Conservation (phyloP, 2,113 vertebrate species). For the Engraulis encrasicolus region DNA sequence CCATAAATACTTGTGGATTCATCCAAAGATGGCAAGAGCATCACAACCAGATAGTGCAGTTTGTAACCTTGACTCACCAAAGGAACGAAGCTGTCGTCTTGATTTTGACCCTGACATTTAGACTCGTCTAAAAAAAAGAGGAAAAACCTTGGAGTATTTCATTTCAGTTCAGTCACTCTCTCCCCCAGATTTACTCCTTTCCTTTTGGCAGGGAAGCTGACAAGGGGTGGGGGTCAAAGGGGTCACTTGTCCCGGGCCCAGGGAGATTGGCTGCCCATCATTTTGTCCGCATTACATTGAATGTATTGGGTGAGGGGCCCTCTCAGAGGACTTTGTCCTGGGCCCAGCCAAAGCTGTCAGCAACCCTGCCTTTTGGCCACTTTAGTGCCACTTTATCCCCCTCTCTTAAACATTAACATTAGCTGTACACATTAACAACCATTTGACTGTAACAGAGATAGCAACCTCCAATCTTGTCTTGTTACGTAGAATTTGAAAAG, state of each 20-base stretch:
- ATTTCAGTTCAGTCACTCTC: conserved; percentile 45
- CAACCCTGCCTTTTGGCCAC: too few species aligned
- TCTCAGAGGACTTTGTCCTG: too few species aligned
- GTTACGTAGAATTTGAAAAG: too few species aligned
- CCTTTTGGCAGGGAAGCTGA: too few species aligned
- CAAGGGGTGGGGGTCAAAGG: too few species aligned
- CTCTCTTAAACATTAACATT: not conserved
- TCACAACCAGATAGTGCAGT: conserved; percentile 29
- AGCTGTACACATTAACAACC: not conserved
- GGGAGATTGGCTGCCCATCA: too few species aligned
- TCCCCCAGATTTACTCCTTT: conserved; percentile 64
- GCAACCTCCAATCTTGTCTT: not conserved
- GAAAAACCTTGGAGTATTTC: conserved; percentile 58
- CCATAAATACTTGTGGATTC: not conserved
- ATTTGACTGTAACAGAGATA: not conserved
- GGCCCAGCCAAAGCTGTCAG: too few species aligned
- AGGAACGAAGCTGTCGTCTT: conserved; percentile 45
- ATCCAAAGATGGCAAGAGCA: conserved; percentile 25
- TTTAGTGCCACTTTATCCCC: conserved; percentile 31
- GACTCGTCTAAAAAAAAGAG: not conserved
- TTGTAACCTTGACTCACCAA: conserved; percentile 64
- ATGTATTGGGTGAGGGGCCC: too few species aligned
- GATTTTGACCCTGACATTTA: conserved; percentile 66
- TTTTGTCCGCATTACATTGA: too few species aligned
- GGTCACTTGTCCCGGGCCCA: too few species aligned